Percentiles rank a stretch among this genome's conserved stretches.
Conservation (phyloP, 2,888 invertebrate species). For the Melitaea athalia region DNA sequence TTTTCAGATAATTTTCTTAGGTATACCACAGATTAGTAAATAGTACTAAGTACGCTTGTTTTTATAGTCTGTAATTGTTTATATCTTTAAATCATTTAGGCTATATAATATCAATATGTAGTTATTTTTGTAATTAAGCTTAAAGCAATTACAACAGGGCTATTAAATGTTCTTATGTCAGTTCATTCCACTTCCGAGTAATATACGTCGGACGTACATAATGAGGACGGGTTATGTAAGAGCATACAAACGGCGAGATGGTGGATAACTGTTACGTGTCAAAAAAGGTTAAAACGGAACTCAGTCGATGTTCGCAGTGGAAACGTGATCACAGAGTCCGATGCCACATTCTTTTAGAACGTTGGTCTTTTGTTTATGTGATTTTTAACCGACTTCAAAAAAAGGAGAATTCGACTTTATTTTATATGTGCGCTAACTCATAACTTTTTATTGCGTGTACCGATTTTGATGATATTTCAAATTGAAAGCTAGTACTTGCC, state of each 20-base stretch:
- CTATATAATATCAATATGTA: too few relatives aligned
- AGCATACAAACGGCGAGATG: conserved; percentile 9
- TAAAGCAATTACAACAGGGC: background rate
- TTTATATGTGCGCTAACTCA: too few relatives aligned
- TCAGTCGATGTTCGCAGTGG: conserved; percentile 2
- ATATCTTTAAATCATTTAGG: too few relatives aligned
- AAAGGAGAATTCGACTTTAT: too few relatives aligned
- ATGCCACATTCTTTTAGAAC: too few relatives aligned
- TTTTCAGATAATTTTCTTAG: too few relatives aligned
- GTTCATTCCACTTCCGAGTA: conserved; percentile 12
- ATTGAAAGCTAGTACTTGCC: too few relatives aligned
- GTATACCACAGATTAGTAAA: too few relatives aligned
- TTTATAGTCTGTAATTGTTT: too few relatives aligned
- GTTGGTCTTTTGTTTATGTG: background rate
- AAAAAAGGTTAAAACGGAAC: conserved; percentile 34
- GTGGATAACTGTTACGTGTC: conserved; percentile 27
- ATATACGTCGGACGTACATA: conserved; percentile 10
- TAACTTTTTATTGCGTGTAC: too few relatives aligned
- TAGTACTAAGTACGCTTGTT: too few relatives aligned
- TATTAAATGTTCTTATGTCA: background rate
- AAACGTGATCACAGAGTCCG: background rate
- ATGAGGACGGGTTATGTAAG: conserved; percentile 20
- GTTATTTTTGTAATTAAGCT: background rate
- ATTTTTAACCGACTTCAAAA: background rate
- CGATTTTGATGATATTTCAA: too few relatives aligned